Evolutionary conservation across 2,888 invertebrate species (phyloP).

Genomic region (Zaprionus lineosus): DNA sequence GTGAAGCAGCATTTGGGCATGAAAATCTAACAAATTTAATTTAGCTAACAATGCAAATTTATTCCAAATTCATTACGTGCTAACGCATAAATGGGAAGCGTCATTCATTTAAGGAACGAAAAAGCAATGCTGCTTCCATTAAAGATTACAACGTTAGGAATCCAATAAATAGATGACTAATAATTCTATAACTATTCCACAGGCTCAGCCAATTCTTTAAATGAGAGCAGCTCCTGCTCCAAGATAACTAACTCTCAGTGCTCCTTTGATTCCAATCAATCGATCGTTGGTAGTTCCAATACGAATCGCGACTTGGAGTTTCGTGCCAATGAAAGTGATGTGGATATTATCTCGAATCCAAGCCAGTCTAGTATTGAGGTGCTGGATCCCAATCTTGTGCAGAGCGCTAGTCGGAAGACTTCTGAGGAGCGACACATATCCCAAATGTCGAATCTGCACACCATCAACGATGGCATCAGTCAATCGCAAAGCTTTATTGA

Average conservation of each 20-base stretch:
- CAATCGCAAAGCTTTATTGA: slow-evolving; percentile 68
- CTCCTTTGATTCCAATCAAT: slow-evolving; percentile 83
- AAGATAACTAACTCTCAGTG: slow-evolving; percentile 81
- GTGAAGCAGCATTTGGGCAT: slow-evolving; percentile 64
- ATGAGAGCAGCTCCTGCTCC: slow-evolving; percentile 82
- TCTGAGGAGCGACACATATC: slow-evolving; percentile 84
- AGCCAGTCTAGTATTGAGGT: slow-evolving; percentile 89
- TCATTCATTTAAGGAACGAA: slow-evolving; percentile 25
- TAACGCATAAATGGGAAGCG: slow-evolving; percentile 15
- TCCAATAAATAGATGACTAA: not conserved
- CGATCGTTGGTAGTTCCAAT: slow-evolving; percentile 82
- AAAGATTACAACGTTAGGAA: slow-evolving; percentile 12
- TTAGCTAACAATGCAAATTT: slow-evolving; percentile 8
- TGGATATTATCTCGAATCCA: slow-evolving; percentile 88
- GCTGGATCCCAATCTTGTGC: slow-evolving; percentile 82
- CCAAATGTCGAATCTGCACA: slow-evolving; percentile 83
- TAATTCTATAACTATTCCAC: slow-evolving; percentile 13
- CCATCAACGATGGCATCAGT: slow-evolving; percentile 82
- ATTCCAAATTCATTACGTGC: slow-evolving; percentile 35
- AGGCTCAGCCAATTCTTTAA: slow-evolving; percentile 83
- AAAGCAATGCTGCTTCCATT: slow-evolving; percentile 62
- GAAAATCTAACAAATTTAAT: slow-evolving; percentile 13
- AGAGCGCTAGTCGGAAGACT: slow-evolving; percentile 73
- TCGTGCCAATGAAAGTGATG: slow-evolving; percentile 85
- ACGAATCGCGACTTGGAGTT: slow-evolving; percentile 79